Conservation (phyloP, 1,140 invertebrate species). For the Vollenhovia emeryi region DNA sequence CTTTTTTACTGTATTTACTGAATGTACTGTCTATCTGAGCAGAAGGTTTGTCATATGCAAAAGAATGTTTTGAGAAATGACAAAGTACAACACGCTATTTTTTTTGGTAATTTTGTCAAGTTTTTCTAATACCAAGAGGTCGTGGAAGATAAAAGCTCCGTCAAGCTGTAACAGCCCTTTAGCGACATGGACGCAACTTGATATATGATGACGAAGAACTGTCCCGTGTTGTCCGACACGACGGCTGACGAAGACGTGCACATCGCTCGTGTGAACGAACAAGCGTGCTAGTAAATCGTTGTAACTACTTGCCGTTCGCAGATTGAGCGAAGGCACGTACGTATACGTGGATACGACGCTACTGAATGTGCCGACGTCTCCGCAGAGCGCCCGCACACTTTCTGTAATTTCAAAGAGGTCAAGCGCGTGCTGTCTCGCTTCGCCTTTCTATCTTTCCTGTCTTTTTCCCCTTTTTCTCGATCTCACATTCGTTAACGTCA, state of each 20-base stretch:
- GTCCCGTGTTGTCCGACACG: slow-evolving; percentile 59
- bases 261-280: slow-evolving; percentile 61
- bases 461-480: slow-evolving; percentile 42
- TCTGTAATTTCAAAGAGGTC: slow-evolving; percentile 74
- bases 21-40: too few relatives aligned
- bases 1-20: neutral
- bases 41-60: neutral
- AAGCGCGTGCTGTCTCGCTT: slow-evolving; percentile 25
- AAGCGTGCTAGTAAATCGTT: slow-evolving; percentile 65
- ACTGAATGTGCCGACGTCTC: slow-evolving; percentile 63
- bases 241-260: slow-evolving; percentile 58
- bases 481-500: slow-evolving; percentile 9
- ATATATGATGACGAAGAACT: slow-evolving; percentile 60
- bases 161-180: slow-evolving; percentile 16
- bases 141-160: neutral
- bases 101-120: neutral
- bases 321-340: slow-evolving; percentile 69
- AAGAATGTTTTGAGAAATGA: neutral
- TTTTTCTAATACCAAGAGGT: too few relatives aligned
- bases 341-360: slow-evolving; percentile 15
- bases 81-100: too few relatives aligned
- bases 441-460: neutral
- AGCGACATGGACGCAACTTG: slow-evolving; percentile 33
- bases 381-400: slow-evolving; percentile 62
- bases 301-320: slow-evolving; percentile 73